Percentiles rank a stretch among this genome's conserved stretches.
Conservation (phyloP, 2,113 vertebrate genomes). For the Thalassoma bifasciatum region DNA sequence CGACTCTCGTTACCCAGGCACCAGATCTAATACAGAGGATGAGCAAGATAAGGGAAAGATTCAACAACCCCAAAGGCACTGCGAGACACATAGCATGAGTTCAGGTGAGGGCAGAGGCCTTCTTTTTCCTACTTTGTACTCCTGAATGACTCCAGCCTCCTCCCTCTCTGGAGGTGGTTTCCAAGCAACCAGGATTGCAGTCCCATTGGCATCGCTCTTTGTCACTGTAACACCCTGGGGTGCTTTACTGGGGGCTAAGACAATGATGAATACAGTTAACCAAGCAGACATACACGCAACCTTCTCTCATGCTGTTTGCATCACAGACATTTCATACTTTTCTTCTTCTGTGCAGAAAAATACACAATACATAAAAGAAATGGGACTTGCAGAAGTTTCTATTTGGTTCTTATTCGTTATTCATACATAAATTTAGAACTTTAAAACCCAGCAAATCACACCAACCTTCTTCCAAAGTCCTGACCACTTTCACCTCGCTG, state of each 20-base stretch:
- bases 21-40: slow-evolving; percentile 87
- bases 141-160: slow-evolving; percentile 92
- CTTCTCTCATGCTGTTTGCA: not conserved
- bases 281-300: slow-evolving; percentile 6
- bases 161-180: slow-evolving; percentile 91
- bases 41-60: slow-evolving; percentile 9
- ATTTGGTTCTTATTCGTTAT: not conserved
- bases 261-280: slow-evolving; percentile 38
- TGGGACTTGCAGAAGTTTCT: no score
- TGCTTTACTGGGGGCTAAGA: slow-evolving; percentile 90
- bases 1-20: slow-evolving; percentile 94
- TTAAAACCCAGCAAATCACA: not conserved
- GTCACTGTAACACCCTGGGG: slow-evolving; percentile 94
- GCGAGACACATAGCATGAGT: not conserved
- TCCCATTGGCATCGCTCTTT: slow-evolving; percentile 92
- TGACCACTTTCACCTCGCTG: slow-evolving; percentile 93
- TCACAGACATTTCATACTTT: not conserved
- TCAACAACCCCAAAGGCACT: no score
- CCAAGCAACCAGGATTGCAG: slow-evolving; percentile 94
- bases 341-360: no score
- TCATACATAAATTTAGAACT: not conserved
- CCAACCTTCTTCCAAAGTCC: slow-evolving; percentile 93
- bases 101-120: not conserved
- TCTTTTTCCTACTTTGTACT: slow-evolving; percentile 90
- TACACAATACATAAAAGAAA: no score